Evolutionary conservation across 2,113 vertebrate genomes (phyloP), one percentile per base, ranked within the genome.

Genomic region (Serinus canaria): DNA sequence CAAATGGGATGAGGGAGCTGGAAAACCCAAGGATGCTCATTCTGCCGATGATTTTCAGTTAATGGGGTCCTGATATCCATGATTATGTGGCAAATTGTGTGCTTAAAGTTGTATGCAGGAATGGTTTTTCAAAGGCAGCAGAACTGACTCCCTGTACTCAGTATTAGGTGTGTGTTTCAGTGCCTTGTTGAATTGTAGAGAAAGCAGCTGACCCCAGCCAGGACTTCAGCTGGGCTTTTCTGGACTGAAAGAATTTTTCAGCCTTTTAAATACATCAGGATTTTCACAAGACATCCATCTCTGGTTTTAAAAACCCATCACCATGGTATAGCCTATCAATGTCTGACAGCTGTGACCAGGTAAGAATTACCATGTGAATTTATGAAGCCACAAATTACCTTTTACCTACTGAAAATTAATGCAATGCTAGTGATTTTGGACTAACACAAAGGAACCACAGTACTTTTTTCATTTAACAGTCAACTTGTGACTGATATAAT

Each of bases 311-410:
- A 92, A 93, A 33, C 63, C 90, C 18, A 11, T 94, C 64, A 55
- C 86, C 23, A 5, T 74, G n/a, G 74, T 91, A 31, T 77, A 69
- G 50, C 30, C 3, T 94, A 92, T 87, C 84, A 66, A 33, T 11
- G 12, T 84, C 70, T 93, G 90, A 87, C 96, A 95, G 86, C 94
- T 87, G 80, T 95, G 95, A 94, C 93, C 92, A 96, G 93, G 90
- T 94, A 96, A 39, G 85, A 96, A 93, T 94, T 82, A 75, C 11
- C 12, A 63, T 77, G 72, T 80, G 91, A 80, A 91, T 96, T 96
- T 92, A 95, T 92, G 92, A 95, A 97, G 95, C 94, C 91, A 84
- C 94, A 97, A 93, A 92, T 97, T 96, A 89, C 90, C 74, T 96
- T 97, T 96, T 70, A 58, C 95, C 92, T 96, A 89, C 95, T 96